Percentiles rank a stretch among this genome's conserved stretches.
Evolutionary conservation across 2,888 invertebrate genomes (phyloP).

Genomic region (Heliconius ethilla): DNA sequence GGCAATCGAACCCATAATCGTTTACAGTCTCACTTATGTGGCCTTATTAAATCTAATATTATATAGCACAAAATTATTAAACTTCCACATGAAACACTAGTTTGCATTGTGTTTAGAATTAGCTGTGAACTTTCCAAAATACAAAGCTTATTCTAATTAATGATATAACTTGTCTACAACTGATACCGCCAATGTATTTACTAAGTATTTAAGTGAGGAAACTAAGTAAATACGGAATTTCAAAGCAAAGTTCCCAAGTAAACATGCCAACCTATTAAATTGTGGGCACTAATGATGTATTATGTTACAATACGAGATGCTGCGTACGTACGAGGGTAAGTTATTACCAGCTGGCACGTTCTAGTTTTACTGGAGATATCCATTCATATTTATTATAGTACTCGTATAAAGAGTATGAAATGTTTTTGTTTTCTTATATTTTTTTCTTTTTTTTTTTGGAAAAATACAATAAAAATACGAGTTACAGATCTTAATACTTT

Average conservation of each 20-base stretch:
- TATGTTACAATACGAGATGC: constrained; percentile 13
- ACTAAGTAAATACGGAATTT: constrained; percentile 25
- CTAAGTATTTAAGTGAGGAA: constrained; percentile 26
- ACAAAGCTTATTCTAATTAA: constrained; percentile 24
- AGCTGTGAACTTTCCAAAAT: constrained; percentile 5
- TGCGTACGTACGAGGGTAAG: constrained; percentile 1
- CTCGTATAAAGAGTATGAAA: not conserved
- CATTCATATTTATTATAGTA: constrained; percentile 8
- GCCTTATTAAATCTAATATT: not conserved
- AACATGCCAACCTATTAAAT: constrained; percentile 28
- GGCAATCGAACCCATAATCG: too few relatives aligned
- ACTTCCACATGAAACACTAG: not conserved
- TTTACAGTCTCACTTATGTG: too few relatives aligned
- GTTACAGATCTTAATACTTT: too few relatives aligned
- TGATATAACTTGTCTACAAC: constrained; percentile 21
- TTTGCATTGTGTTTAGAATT: not conserved
- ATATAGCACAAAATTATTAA: not conserved
- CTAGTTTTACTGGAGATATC: constrained; percentile 14
- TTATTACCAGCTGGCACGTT: constrained; percentile 13
- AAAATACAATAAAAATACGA: too few relatives aligned
- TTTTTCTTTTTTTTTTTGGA: not conserved
- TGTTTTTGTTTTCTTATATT: not conserved
- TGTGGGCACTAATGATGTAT: constrained; percentile 29
- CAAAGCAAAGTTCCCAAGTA: constrained; percentile 29
- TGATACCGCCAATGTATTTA: constrained; percentile 29